These are phyloP conservation scores for Varecia variegata DNA, from an alignment of 2,797 vertebrate genomes.

Conservation along the genomic window DNA sequence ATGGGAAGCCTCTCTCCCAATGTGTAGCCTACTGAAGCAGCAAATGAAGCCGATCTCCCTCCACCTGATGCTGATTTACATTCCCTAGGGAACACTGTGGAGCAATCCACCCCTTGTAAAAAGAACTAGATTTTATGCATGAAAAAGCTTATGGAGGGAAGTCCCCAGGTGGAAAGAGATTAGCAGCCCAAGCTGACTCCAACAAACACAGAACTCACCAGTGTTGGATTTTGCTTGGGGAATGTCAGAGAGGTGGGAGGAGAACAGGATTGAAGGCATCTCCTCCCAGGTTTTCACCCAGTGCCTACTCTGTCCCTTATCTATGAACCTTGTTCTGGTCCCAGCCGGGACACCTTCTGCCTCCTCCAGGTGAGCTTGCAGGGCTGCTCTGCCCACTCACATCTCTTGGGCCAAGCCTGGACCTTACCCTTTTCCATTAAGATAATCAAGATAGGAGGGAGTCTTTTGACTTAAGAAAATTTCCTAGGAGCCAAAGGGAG, in stretches of 20 bases:
- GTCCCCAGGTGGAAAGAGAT: conserved; percentile 61
- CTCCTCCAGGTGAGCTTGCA: background rate
- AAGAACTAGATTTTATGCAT: conserved; percentile 59
- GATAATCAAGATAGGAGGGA: background rate
- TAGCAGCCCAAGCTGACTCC: conserved; percentile 25
- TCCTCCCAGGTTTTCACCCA: background rate
- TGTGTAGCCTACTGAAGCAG: background rate
- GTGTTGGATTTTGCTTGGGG: background rate
- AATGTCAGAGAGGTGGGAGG: background rate
- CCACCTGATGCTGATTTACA: conserved; percentile 30
- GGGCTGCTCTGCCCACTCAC: background rate
- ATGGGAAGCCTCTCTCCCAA: background rate
- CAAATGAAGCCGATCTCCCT: background rate
- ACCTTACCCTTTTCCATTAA: background rate
- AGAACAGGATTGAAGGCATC: background rate
- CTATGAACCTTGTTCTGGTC: background rate
- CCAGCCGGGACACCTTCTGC: background rate
- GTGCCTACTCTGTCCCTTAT: background rate
- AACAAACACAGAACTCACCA: conserved; percentile 5
- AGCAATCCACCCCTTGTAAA: conserved; percentile 51
- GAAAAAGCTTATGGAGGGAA: conserved; percentile 58
- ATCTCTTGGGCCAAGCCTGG: background rate
- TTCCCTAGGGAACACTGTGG: background rate
- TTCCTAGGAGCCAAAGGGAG: background rate
- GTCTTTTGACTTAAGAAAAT: background rate